These are phyloP conservation scores for Esox masquinongy DNA, from an alignment of 2,797 vertebrate genomes.

Conservation along the genomic window DNA sequence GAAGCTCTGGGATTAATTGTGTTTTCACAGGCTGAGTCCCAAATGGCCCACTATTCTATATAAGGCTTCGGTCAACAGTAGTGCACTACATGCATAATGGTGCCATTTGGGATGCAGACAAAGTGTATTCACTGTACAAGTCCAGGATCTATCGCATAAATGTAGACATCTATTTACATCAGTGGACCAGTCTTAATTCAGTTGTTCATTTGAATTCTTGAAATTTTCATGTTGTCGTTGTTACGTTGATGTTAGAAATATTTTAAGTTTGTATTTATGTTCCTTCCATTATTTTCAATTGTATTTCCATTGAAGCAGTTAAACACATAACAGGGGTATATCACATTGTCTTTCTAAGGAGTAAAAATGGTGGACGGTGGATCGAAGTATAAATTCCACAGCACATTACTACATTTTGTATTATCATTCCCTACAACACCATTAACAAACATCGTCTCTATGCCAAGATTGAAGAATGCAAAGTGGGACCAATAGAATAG, in stretches of 20 bases:
- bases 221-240: conserved; percentile 53
- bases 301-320: conserved; percentile 61
- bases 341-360: conserved; percentile 61
- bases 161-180: conserved; percentile 49
- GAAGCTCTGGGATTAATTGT: conserved; percentile 71
- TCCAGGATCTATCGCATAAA: conserved; percentile 45
- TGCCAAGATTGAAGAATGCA: conserved; percentile 56
- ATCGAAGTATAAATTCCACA: conserved; percentile 29
- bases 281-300: conserved; percentile 60
- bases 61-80: not conserved
- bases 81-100: conserved; percentile 27
- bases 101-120: not conserved
- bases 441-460: conserved; percentile 53
- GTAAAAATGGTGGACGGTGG: conserved; percentile 43
- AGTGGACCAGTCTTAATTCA: conserved; percentile 63
- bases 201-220: conserved; percentile 61
- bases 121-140: conserved; percentile 50
- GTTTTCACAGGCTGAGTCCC: not conserved
- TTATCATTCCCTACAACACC: conserved; percentile 57
- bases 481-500: conserved; percentile 55
- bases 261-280: conserved; percentile 79
- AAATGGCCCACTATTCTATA: conserved; percentile 11
- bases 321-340: conserved; percentile 67
- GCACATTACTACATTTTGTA: conserved; percentile 36
- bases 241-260: conserved; percentile 62